Conservation (phyloP, 2,113 vertebrate species). For the Lycocorax pyrrhopterus region DNA sequence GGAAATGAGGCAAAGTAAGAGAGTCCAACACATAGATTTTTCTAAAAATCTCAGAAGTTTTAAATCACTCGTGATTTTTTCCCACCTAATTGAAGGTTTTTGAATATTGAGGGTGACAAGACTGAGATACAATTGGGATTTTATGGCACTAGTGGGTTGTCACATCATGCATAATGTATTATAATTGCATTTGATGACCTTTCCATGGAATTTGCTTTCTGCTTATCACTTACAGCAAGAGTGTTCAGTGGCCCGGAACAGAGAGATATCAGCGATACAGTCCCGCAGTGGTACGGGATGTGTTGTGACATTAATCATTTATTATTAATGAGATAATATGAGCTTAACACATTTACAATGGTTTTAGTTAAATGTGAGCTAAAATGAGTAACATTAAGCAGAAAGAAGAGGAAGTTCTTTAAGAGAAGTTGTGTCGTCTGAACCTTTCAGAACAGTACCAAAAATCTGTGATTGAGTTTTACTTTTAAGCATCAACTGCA, state of each 20-base stretch:
- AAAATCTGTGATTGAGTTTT: neutral
- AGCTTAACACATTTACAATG: neutral
- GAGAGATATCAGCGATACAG: neutral
- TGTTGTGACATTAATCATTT: neutral
- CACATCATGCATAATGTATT: neutral
- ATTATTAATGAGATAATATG: neutral
- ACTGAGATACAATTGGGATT: neutral
- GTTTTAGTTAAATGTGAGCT: neutral
- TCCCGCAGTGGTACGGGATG: neutral
- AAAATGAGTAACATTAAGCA: neutral
- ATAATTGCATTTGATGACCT: neutral
- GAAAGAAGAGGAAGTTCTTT: neutral
- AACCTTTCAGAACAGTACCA: neutral
- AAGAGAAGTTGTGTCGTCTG: neutral
- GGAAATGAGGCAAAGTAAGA: neutral
- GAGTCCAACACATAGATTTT: accelerated
- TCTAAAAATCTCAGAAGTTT: neutral
- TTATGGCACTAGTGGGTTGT: neutral
- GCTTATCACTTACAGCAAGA: neutral
- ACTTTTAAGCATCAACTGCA: neutral
- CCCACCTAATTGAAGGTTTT: neutral
- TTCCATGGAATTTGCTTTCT: neutral
- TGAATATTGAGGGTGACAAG: neutral
- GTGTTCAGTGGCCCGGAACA: neutral
- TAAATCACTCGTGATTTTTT: neutral